A percentile compares a stretch with the other conserved stretches of the same genome.
Conservation (phyloP, 64 coral and sea anemone genomes). For the Montipora efflorescens region DNA sequence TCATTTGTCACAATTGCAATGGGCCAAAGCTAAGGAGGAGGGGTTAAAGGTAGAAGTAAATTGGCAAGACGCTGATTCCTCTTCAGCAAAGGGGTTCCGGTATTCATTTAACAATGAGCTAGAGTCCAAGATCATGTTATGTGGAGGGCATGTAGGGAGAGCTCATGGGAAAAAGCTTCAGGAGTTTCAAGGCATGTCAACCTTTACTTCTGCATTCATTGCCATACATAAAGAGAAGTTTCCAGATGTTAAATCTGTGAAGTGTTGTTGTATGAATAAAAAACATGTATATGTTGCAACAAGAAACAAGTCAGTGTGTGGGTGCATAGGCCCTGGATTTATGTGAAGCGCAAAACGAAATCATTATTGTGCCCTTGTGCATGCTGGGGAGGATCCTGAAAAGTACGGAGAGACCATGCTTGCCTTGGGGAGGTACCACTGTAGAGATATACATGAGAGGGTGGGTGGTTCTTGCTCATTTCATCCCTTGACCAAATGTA, state of each 20-base stretch:
- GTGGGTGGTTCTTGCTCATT: slow-evolving; percentile 29
- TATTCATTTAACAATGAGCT: not conserved
- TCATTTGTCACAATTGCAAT: not conserved
- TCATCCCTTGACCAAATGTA: slow-evolving; percentile 22
- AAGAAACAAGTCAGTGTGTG: slow-evolving; percentile 54
- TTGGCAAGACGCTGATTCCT: not conserved
- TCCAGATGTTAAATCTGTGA: slow-evolving; percentile 31
- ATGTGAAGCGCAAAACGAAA: not conserved
- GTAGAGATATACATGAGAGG: slow-evolving; percentile 59
- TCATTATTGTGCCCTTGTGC: slow-evolving; percentile 55
- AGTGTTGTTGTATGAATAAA: slow-evolving; percentile 56
- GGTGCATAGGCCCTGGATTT: slow-evolving; percentile 4
- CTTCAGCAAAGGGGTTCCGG: not conserved
- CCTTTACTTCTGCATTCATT: slow-evolving; percentile 28
- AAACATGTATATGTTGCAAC: slow-evolving; percentile 58
- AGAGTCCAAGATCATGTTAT: not conserved
- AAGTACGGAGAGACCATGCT: slow-evolving; percentile 49
- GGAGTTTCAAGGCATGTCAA: slow-evolving; percentile 7
- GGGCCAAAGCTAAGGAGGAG: slow-evolving; percentile 23
- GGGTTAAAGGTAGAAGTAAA: not conserved
- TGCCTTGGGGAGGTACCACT: slow-evolving; percentile 52
- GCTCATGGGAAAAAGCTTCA: slow-evolving; percentile 54
- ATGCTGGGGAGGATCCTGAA: slow-evolving; percentile 34
- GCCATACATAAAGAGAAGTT: slow-evolving; percentile 45
- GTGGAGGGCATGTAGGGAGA: not conserved